Evolutionary conservation across 2,797 vertebrate species (phyloP).

Genomic region (Myotis daubentonii): DNA sequence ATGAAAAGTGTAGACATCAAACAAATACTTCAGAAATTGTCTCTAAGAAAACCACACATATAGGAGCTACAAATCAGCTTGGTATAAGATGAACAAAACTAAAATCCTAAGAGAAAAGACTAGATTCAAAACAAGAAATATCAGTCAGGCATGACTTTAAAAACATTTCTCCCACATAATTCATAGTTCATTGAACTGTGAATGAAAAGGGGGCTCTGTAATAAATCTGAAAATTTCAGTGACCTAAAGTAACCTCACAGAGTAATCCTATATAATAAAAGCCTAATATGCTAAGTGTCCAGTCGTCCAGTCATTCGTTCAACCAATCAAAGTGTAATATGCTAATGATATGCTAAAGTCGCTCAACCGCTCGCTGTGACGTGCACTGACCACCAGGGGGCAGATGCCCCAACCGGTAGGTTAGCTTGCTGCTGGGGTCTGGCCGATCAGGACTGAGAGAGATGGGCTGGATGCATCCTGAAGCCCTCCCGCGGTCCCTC

Average conservation of each 20-base stretch:
- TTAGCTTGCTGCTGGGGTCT: no score
- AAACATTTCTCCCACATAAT: slow-evolving; percentile 23
- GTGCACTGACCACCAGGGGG: no score
- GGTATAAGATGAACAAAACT: slow-evolving; percentile 35
- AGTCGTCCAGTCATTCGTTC: no score
- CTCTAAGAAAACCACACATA: not conserved
- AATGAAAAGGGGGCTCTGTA: not conserved
- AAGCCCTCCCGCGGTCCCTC: no score
- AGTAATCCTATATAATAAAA: not conserved
- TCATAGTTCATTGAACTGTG: slow-evolving; percentile 13
- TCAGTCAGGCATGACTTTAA: not conserved
- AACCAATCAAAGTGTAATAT: no score
- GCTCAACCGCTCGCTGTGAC: no score
- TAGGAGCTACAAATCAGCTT: not conserved
- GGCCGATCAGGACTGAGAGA: no score
- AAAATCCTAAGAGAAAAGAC: slow-evolving; percentile 12
- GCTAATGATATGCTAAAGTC: no score
- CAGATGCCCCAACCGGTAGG: no score
- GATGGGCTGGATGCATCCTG: no score
- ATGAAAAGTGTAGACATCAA: slow-evolving; percentile 43
- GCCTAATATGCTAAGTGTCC: no score
- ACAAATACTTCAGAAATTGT: slow-evolving; percentile 8
- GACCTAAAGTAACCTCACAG: not conserved
- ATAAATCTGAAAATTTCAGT: not conserved
- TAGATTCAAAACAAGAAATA: slow-evolving; percentile 46